phyloP scores from a whole-genome alignment of 2,113 vertebrate species.

The Trichechus manatus region DNA sequence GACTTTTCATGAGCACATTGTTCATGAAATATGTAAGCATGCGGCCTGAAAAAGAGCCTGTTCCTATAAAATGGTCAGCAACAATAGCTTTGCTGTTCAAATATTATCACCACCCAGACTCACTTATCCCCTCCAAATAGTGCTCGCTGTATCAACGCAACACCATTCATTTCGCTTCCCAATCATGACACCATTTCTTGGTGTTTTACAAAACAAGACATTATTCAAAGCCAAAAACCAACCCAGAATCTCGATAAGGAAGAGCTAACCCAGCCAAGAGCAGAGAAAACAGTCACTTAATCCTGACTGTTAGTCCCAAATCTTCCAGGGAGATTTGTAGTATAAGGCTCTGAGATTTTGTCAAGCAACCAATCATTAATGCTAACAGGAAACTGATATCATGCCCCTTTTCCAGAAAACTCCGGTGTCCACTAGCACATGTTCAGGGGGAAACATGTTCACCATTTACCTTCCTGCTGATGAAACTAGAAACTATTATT shows the following conservation, averaged over 20 bases:
- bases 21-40: conserved; percentile 63
- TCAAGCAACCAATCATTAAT: neutral
- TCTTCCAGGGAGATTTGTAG: conserved; percentile 37
- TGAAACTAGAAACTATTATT: neutral
- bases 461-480: neutral
- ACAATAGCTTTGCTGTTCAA: conserved; percentile 53
- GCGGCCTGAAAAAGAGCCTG: conserved; percentile 24
- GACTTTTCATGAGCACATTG: conserved; percentile 43
- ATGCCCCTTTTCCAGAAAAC: neutral
- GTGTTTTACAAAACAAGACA: conserved; percentile 68
- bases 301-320: neutral
- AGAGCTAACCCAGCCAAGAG: neutral
- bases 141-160: neutral
- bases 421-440: neutral
- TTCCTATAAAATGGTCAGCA: conserved; percentile 61
- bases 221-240: conserved; percentile 71
- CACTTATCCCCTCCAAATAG: conserved; percentile 28
- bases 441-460: neutral
- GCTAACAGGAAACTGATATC: neutral
- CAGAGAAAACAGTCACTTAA: conserved; percentile 43
- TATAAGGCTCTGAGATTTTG: neutral
- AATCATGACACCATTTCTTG: conserved; percentile 54
- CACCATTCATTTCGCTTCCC: conserved; percentile 49
- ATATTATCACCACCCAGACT: conserved; percentile 4
- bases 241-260: conserved; percentile 45